Evolutionary conservation across 2,888 invertebrate species (phyloP).

Genomic region (Tineola bisselliella): DNA sequence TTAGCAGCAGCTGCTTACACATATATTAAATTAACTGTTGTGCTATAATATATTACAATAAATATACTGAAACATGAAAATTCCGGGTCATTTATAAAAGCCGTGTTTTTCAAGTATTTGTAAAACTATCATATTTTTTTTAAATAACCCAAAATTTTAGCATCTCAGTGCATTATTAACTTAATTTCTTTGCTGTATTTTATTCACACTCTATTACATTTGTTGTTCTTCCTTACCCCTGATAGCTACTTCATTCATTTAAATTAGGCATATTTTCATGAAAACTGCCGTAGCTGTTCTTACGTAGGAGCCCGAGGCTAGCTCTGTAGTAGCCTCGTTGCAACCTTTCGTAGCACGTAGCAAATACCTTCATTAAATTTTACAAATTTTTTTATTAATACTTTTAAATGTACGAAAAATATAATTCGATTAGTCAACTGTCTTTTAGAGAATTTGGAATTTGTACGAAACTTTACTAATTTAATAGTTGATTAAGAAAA

Average conservation of each 20-base stretch:
- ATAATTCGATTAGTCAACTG: neutral
- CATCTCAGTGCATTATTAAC: no score
- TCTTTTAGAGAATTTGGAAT: neutral
- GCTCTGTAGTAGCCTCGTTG: neutral
- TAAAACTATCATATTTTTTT: no score
- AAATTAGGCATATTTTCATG: constrained; percentile 5
- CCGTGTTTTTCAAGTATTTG: no score
- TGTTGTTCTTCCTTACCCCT: neutral
- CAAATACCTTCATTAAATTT: neutral
- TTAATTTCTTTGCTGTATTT: neutral
- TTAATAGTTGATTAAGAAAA: constrained; percentile 15
- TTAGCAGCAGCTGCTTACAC: no score
- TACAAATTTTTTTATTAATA: neutral
- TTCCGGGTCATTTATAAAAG: no score
- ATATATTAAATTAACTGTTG: no score
- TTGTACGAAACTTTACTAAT: neutral
- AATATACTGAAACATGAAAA: no score
- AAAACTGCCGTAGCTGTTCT: neutral
- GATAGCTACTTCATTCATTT: neutral
- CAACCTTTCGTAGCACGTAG: neutral
- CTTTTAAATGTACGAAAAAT: neutral
- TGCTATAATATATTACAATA: no score
- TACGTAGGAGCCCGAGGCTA: neutral
- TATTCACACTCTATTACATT: neutral
- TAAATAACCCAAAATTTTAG: no score